phyloP scores from a whole-genome alignment of 2,113 vertebrate species.

The Zootoca vivipara region DNA sequence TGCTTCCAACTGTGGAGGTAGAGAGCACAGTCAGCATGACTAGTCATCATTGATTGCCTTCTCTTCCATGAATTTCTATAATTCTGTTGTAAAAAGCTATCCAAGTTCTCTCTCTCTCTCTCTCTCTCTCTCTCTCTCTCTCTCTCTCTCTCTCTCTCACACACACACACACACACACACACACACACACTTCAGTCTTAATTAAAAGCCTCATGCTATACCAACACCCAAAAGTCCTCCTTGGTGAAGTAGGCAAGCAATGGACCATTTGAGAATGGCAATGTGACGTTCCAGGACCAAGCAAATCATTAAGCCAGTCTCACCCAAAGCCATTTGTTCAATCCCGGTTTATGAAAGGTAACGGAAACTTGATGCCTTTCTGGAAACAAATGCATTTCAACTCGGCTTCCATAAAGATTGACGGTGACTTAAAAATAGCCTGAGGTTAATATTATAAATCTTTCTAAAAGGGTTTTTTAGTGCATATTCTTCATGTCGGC shows the following conservation, averaged over 20 bases:
- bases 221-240: constrained; percentile 62
- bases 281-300: constrained; percentile 59
- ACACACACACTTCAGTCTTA: background rate
- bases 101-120: too few species aligned
- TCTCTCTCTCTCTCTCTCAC: too few species aligned
- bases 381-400: constrained; percentile 80
- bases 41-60: too few species aligned
- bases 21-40: too few species aligned
- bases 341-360: constrained; percentile 77
- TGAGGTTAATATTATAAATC: constrained; percentile 84
- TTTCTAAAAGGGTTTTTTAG: constrained; percentile 80
- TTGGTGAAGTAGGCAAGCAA: constrained; percentile 64
- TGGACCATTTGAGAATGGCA: constrained; percentile 66
- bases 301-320: constrained; percentile 74
- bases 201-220: background rate
- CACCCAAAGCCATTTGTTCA: constrained; percentile 78
- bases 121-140: too few species aligned
- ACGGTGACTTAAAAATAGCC: constrained; percentile 80
- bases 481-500: constrained; percentile 78
- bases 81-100: too few species aligned
- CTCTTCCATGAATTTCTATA: too few species aligned
- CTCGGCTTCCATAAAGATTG: constrained; percentile 78
- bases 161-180: too few species aligned
- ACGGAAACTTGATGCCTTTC: constrained; percentile 72
- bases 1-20: too few species aligned